These are phyloP conservation scores for Caenorhabditis parvicauda DNA, from an alignment of 2,888 invertebrate genomes.

Conservation along the genomic window DNA sequence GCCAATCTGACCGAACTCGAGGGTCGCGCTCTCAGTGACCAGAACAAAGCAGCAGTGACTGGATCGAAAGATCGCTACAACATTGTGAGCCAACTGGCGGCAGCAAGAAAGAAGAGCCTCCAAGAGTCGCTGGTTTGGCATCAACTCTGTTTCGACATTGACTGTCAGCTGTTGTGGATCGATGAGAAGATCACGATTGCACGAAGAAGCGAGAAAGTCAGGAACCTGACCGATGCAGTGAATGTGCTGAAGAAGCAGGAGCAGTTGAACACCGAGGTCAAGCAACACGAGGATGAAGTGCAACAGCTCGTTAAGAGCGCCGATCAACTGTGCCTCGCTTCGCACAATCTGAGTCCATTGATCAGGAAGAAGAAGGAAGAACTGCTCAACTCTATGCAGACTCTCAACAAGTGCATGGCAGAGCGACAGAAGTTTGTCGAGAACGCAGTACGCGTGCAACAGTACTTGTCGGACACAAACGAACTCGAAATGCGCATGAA, in stretches of 20 bases:
- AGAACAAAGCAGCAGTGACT: conserved; percentile 68
- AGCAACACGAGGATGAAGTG: conserved; percentile 81
- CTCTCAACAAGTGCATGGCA: conserved; percentile 55
- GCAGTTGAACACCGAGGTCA: conserved; percentile 82
- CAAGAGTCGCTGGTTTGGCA: conserved; percentile 86
- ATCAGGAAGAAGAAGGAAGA: conserved; percentile 77
- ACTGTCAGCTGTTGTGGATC: conserved; percentile 91
- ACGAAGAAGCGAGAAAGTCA: conserved; percentile 73
- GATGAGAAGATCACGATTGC: conserved; percentile 80
- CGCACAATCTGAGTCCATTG: conserved; percentile 79
- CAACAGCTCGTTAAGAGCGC: conserved; percentile 81
- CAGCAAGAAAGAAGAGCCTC: conserved; percentile 74
- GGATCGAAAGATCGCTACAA: conserved; percentile 26
- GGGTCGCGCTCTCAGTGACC: too few relatives aligned
- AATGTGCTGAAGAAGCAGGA: conserved; percentile 86
- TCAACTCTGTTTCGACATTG: conserved; percentile 88
- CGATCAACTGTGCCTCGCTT: conserved; percentile 73
- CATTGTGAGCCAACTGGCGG: conserved; percentile 73
- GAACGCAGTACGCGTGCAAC: conserved; percentile 82
- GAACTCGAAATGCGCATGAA: conserved; percentile 80
- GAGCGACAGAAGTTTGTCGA: conserved; percentile 67
- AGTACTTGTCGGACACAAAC: conserved; percentile 65
- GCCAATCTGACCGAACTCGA: too few relatives aligned
- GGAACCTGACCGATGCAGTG: conserved; percentile 87
- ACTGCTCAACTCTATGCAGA: conserved; percentile 63